Conservation (phyloP, 2,113 vertebrate genomes). For the Corythornis vintsioides region DNA sequence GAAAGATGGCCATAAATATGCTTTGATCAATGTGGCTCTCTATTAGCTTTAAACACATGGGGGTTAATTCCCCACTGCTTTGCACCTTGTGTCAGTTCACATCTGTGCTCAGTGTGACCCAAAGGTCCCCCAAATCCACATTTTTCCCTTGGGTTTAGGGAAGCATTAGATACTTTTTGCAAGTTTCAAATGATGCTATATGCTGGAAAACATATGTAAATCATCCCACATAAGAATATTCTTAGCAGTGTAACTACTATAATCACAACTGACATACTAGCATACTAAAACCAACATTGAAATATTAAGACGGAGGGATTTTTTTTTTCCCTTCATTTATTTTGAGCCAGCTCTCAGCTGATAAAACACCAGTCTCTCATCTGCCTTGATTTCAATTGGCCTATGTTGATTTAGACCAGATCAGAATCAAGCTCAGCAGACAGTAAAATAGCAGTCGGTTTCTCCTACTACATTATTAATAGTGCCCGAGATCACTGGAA, state of each 20-base stretch:
- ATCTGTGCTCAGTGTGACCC: not conserved
- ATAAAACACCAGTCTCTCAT: not conserved
- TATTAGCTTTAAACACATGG: not conserved
- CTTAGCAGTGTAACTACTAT: not conserved
- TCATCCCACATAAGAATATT: not conserved
- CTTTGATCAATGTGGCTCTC: constrained; percentile 10
- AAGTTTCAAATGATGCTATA: not conserved
- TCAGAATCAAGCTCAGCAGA: not conserved
- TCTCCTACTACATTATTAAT: not conserved
- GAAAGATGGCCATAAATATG: not conserved
- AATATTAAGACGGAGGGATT: not conserved
- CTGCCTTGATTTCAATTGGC: not conserved
- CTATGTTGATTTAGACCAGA: not conserved
- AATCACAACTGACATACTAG: not conserved
- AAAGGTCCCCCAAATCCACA: not conserved
- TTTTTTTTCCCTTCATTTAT: not conserved
- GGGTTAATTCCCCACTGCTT: not conserved
- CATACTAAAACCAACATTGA: not conserved
- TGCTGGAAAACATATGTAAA: not conserved
- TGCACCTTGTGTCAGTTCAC: not conserved
- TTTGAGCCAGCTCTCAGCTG: not conserved
- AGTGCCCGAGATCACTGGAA: not conserved
- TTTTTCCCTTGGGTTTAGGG: not conserved
- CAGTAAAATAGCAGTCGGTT: not conserved
- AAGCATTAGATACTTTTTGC: not conserved